A percentile compares a stretch with the other conserved stretches of the same genome.
phyloP scores from a whole-genome alignment of 2,113 vertebrate genomes.

The Odocoileus virginianus region DNA sequence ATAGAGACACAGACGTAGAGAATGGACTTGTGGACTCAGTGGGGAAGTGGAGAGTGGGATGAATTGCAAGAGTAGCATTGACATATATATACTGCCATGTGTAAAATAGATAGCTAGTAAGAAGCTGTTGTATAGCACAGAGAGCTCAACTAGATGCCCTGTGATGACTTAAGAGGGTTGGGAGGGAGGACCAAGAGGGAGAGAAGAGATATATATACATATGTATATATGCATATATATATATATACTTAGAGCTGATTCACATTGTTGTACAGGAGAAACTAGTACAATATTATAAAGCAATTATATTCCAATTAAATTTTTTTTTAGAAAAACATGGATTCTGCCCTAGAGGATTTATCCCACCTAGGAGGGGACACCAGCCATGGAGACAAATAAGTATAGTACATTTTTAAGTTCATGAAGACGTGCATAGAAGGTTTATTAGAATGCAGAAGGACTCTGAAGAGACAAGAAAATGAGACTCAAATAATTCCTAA shows the following conservation, averaged over 20 bases:
- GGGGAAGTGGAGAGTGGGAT: background rate
- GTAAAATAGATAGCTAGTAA: background rate
- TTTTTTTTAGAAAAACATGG: background rate
- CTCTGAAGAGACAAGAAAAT: background rate
- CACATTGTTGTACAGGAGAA: background rate
- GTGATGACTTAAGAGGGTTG: background rate
- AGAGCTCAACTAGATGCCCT: background rate
- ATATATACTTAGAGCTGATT: background rate
- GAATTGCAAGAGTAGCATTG: background rate
- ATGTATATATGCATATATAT: background rate
- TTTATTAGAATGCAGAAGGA: background rate
- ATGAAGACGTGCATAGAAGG: too few relatives aligned
- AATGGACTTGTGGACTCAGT: background rate
- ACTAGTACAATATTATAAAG: background rate
- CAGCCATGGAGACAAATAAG: background rate
- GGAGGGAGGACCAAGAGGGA: background rate
- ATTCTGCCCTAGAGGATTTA: background rate
- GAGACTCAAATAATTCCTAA: background rate
- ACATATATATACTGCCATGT: background rate
- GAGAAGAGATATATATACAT: background rate
- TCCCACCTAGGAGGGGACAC: background rate
- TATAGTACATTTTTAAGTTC: background rate
- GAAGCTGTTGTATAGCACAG: background rate
- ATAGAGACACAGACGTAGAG: rapidly evolving
- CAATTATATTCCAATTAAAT: background rate